Conservation (phyloP, 2,113 vertebrate genomes). For the Nyctereutes procyonoides region DNA sequence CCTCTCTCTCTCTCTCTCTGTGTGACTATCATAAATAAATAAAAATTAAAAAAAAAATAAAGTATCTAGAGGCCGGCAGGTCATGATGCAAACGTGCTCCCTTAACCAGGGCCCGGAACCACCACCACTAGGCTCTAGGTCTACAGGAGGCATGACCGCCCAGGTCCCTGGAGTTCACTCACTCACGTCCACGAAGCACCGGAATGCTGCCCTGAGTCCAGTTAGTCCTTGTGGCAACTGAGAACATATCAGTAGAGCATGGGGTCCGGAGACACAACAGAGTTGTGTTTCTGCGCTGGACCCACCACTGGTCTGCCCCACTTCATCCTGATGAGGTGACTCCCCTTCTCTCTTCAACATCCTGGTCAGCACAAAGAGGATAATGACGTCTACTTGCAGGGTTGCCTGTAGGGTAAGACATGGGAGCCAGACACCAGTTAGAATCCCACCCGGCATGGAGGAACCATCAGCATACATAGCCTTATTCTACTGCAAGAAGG, state of each 20-base stretch:
- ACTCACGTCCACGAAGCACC: neutral
- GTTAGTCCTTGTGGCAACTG: neutral
- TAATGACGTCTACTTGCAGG: too few species aligned
- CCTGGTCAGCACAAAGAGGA: neutral
- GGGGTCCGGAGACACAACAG: neutral
- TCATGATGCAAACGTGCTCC: constrained; percentile 22
- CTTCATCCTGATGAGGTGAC: neutral
- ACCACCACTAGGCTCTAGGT: neutral
- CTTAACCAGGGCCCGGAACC: neutral
- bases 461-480: fast-evolving
- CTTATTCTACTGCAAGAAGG: fast-evolving
- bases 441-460: fast-evolving
- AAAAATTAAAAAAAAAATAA: too few species aligned
- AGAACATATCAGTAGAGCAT: neutral
- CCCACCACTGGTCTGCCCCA: fast-evolving
- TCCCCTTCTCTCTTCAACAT: neutral
- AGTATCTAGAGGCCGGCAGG: neutral
- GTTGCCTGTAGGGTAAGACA: fast-evolving
- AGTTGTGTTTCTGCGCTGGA: fast-evolving
- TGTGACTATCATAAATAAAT: too few species aligned
- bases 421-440: fast-evolving
- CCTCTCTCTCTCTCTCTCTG: too few species aligned
- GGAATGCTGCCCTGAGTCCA: neutral
- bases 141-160: neutral
- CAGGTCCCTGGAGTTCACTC: constrained; percentile 3